Percentiles rank a stretch among this genome's conserved stretches.
Evolutionary conservation across 1,140 invertebrate genomes (phyloP).

Genomic region (Drosophila ficusphila): DNA sequence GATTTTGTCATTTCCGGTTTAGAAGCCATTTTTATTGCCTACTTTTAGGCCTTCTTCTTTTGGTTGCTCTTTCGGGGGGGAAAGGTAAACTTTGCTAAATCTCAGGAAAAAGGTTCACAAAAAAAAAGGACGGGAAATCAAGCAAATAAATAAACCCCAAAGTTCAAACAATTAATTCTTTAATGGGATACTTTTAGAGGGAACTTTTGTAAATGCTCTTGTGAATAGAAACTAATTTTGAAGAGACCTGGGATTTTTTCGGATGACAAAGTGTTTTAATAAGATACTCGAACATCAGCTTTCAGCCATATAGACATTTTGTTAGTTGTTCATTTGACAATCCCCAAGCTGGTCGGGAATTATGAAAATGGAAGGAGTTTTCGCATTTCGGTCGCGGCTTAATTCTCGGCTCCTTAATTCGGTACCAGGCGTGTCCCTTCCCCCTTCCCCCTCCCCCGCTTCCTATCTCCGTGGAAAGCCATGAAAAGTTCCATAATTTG

Average conservation of each 20-base stretch:
- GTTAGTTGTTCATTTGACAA: constrained; percentile 9
- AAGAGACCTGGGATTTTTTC: too few relatives aligned
- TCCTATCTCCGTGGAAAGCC: constrained; percentile 10
- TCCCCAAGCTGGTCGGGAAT: neutral
- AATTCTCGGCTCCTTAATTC: constrained; percentile 11
- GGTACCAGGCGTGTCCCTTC: neutral
- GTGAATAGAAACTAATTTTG: too few relatives aligned
- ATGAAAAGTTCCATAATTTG: constrained; percentile 58
- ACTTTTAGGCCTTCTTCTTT: constrained; percentile 1
- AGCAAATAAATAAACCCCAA: neutral
- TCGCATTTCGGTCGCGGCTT: constrained; percentile 25
- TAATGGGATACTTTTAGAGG: too few relatives aligned
- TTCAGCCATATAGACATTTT: constrained; percentile 9
- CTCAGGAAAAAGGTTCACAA: neutral
- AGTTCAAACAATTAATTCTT: neutral
- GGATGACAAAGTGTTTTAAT: neutral
- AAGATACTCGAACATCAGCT: neutral
- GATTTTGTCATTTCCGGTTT: constrained; percentile 32
- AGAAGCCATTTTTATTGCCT: constrained; percentile 27
- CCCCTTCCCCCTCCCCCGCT: neutral
- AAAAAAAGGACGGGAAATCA: too few relatives aligned
- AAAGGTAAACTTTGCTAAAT: neutral
- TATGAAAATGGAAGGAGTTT: constrained; percentile 31
- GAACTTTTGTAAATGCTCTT: too few relatives aligned
- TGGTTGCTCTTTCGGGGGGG: neutral